A percentile compares a stretch with the other conserved stretches of the same genome.
Evolutionary conservation across 2,888 invertebrate genomes (phyloP).

Genomic region (Aporophyla nigra): DNA sequence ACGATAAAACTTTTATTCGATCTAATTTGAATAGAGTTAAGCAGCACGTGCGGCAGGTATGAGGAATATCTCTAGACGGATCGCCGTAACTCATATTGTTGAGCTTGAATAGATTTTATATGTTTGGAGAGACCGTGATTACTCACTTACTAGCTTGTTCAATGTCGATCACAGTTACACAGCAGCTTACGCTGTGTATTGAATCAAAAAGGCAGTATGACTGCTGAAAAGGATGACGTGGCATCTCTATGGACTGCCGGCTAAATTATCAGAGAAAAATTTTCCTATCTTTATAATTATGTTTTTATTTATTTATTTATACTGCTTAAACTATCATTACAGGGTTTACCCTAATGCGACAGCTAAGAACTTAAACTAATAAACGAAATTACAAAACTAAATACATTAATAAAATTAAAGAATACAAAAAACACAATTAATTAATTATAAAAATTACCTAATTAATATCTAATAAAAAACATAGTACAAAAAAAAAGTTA

Average conservation of each 20-base stretch:
- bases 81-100: background rate
- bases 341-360: too few relatives aligned
- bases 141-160: background rate
- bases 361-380: too few relatives aligned
- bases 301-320: too few relatives aligned
- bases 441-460: too few relatives aligned
- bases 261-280: background rate
- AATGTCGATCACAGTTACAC: too few relatives aligned
- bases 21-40: slow-evolving; percentile 82
- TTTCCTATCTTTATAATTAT: background rate
- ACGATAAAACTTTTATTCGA: slow-evolving; percentile 86
- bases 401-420: too few relatives aligned
- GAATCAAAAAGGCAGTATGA: background rate
- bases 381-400: too few relatives aligned
- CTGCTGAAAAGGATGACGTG: background rate
- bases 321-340: too few relatives aligned
- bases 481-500: too few relatives aligned
- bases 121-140: background rate
- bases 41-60: slow-evolving; percentile 50
- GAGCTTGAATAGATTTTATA: background rate
- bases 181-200: background rate
- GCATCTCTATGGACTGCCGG: background rate
- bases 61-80: slow-evolving; percentile 24
- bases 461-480: too few relatives aligned
- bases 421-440: too few relatives aligned